phyloP scores from a whole-genome alignment of 2,113 vertebrate genomes.

The Pseudolaguvia tuberculata region DNA sequence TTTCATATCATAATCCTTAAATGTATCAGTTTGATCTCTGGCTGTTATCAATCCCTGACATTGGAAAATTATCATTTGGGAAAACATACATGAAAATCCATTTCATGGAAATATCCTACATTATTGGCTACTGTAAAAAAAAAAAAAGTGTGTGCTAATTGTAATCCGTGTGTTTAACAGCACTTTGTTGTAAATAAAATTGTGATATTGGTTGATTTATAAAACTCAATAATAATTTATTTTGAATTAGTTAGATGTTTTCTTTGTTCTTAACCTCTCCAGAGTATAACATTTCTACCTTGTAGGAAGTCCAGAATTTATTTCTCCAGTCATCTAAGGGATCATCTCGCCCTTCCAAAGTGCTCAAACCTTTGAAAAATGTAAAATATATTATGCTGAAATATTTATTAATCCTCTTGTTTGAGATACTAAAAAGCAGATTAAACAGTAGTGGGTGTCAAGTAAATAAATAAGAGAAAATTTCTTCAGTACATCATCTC shows the following conservation, averaged over 20 bases:
- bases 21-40: too few relatives aligned
- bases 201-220: neutral
- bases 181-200: neutral
- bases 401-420: neutral
- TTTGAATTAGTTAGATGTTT: too few relatives aligned
- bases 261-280: neutral
- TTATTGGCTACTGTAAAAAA: too few relatives aligned
- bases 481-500: neutral
- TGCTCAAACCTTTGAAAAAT: conserved; percentile 65
- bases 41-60: too few relatives aligned
- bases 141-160: too few relatives aligned
- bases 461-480: neutral
- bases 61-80: too few relatives aligned
- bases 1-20: too few relatives aligned
- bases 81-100: too few relatives aligned
- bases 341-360: conserved; percentile 68
- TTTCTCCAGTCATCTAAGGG: conserved; percentile 68
- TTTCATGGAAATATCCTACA: too few relatives aligned
- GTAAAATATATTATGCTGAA: neutral
- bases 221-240: neutral
- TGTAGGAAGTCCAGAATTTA: conserved; percentile 75
- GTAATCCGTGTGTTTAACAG: too few relatives aligned
- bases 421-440: neutral
- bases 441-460: neutral
- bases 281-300: conserved; percentile 50